Conservation (phyloP, 2,888 invertebrate genomes). For the Acrocyrtus sp. region DNA sequence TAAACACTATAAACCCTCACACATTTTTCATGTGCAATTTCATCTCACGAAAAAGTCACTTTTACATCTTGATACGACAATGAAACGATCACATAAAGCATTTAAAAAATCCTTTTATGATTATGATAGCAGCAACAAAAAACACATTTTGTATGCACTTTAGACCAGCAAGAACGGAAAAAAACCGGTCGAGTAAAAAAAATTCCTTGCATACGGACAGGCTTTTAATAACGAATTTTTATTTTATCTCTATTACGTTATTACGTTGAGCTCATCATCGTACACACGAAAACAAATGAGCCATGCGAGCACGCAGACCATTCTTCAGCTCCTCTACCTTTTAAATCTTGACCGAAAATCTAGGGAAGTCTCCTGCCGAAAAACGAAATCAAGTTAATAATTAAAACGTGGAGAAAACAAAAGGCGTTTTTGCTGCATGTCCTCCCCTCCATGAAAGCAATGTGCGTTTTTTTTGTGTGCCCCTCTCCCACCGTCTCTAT, state of each 20-base stretch:
- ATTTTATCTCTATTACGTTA: no score
- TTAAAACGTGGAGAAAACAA: no score
- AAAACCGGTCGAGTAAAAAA: conserved; percentile 15
- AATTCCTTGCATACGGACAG: conserved; percentile 1
- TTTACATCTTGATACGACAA: no score
- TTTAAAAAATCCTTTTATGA: conserved; percentile 12
- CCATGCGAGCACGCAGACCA: neutral
- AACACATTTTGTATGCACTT: conserved; percentile 16
- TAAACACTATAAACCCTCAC: conserved; percentile 10
- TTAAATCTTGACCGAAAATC: neutral
- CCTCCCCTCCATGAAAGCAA: no score
- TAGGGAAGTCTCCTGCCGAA: neutral
- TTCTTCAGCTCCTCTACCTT: neutral
- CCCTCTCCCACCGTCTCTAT: no score
- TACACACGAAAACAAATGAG: neutral
- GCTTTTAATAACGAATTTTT: neutral
- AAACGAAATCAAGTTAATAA: no score
- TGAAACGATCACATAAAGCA: no score
- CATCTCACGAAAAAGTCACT: no score
- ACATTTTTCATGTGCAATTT: conserved; percentile 8
- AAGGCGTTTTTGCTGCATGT: no score
- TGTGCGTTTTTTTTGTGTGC: no score
- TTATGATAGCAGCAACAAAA: neutral
- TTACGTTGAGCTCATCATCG: no score
- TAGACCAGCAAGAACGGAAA: neutral